Evolutionary conservation across 1,140 invertebrate genomes (phyloP).

Genomic region (Lasioglossum albipes): DNA sequence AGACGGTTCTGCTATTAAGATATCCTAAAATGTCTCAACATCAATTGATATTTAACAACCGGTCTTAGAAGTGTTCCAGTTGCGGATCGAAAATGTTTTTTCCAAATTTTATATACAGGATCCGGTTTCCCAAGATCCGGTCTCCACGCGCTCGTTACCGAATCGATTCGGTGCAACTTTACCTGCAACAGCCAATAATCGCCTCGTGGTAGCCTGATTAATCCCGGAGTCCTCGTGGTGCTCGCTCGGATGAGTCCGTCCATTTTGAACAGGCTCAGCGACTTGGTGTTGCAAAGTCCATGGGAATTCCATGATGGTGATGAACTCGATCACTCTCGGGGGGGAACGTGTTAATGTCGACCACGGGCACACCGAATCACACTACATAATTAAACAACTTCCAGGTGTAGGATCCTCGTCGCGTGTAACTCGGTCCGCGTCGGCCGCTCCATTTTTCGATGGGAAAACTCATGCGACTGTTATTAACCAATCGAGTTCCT

Average conservation of each 20-base stretch:
- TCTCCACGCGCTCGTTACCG: neutral
- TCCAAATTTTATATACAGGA: neutral
- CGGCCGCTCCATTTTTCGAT: neutral
- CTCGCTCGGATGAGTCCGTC: constrained; percentile 55
- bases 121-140: neutral
- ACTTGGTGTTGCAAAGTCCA: constrained; percentile 73
- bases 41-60: constrained; percentile 1
- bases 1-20: neutral
- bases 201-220: constrained; percentile 67
- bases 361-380: constrained; percentile 18
- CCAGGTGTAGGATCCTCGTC: neutral
- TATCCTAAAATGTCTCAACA: neutral
- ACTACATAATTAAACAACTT: constrained; percentile 28
- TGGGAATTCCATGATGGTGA: constrained; percentile 72
- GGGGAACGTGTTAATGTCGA: constrained; percentile 10
- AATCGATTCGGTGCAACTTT: constrained; percentile 8
- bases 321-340: constrained; percentile 31
- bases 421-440: neutral
- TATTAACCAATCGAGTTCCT: neutral
- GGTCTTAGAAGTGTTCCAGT: neutral
- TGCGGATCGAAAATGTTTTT: neutral
- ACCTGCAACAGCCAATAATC: constrained; percentile 73
- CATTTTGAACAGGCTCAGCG: constrained; percentile 59
- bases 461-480: neutral
- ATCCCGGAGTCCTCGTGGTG: constrained; percentile 65